Evolutionary conservation across 1,140 invertebrate genomes (phyloP), one percentile per base, ranked within the genome.

Genomic region (Neocloeon triangulifer): DNA sequence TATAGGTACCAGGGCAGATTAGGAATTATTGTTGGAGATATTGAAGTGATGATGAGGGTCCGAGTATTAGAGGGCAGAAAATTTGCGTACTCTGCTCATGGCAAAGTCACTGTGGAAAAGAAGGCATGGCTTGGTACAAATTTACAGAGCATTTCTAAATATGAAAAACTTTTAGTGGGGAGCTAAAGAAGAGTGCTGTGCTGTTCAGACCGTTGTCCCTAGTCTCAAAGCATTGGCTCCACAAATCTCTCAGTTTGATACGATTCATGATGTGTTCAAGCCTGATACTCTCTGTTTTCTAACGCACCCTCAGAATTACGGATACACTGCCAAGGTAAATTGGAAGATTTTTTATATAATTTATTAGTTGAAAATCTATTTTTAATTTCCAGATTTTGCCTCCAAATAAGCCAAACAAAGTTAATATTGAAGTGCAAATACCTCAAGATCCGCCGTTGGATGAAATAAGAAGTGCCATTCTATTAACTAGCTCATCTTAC

Each of bases 251-350:
- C 31, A 46, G 23, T 44, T 8, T 36, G 10, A 50, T 22, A 65
- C 61, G 12, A 51, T 82, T 9, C 53, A 64, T n/a, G 66, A 85
- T 20, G 55, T 84, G 1, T 91, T 81, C 42, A 62, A 67, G 1
- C 45, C 51, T 2, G 66, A 66, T 1, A 63, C 61, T 26, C 41
- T 47, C 2, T 71, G 79, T 32, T 91, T 89, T 45, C 69, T 85
- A 52, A 48, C 88, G 5, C 70, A 69, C 0, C 61, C 66, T 39
- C 73, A 71, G 2, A 69, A 80, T 52, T 89, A 85, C 52, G 85
- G 82, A 9, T 64, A 64, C 29, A 58, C 67, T 43, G 81, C 73
- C 26, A 64, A 70, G 42, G 77, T 84, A 41, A 45, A 45, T 44
- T 10, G 14, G 23, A 28, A 39, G 25, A 17, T 33, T 10, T 39